phyloP scores from a whole-genome alignment of 37 sponge, comb jelly and placozoan genomes.

The Axinella damicornis region DNA sequence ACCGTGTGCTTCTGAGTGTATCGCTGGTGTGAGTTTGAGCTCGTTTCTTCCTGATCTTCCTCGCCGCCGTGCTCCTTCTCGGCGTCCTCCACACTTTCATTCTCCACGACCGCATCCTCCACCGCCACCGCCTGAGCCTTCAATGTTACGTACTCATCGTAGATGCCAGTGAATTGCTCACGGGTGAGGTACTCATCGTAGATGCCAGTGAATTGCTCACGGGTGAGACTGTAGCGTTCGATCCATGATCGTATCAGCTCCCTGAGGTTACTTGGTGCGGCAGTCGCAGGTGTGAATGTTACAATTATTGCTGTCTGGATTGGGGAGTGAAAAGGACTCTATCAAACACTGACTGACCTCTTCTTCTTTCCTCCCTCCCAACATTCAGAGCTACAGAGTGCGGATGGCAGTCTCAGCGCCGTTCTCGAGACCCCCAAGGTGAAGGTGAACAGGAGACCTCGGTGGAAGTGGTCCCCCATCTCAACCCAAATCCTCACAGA shows the following conservation, averaged over 20 bases:
- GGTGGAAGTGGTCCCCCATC: slow-evolving; percentile 78
- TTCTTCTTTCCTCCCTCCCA: no score
- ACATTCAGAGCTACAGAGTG: slow-evolving; percentile 25
- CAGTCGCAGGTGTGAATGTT: not conserved
- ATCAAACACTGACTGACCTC: no score
- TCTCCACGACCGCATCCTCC: not conserved
- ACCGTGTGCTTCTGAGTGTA: no score
- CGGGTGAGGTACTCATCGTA: slow-evolving; percentile 49
- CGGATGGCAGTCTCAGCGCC: slow-evolving; percentile 48
- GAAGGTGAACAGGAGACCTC: slow-evolving; percentile 57
- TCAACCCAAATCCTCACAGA: slow-evolving; percentile 75
- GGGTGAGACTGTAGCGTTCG: slow-evolving; percentile 8
- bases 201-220: slow-evolving; percentile 27
- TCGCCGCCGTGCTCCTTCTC: not conserved
- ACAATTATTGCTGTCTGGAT: no score
- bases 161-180: slow-evolving; percentile 34
- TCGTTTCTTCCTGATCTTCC: no score
- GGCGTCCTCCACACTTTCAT: slow-evolving; percentile 8
- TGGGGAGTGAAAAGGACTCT: no score
- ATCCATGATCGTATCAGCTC: slow-evolving; percentile 7
- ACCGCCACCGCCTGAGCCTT: not conserved
- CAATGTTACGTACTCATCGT: slow-evolving; percentile 29
- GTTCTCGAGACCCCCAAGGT: slow-evolving; percentile 67
- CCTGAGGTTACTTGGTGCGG: not conserved
- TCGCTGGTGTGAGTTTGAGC: no score